Percentiles rank a stretch among this genome's conserved stretches.
Conservation (phyloP, 2,888 invertebrate species). For the Acleris emargana region DNA sequence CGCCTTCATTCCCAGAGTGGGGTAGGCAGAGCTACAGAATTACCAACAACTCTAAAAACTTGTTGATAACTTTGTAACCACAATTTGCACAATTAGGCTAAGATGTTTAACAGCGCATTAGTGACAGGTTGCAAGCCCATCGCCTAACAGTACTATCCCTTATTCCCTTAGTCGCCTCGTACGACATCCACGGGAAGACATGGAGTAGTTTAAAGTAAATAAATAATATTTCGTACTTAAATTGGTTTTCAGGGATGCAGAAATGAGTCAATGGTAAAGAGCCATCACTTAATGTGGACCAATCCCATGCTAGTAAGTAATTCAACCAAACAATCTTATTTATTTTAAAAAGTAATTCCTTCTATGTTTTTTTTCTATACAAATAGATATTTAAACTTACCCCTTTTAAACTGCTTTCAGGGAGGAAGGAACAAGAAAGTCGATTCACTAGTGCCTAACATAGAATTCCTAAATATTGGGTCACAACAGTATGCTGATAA, state of each 20-base stretch:
- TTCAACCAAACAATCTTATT: not conserved
- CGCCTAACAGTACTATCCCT: no score
- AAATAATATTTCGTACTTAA: not conserved
- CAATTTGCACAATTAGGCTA: no score
- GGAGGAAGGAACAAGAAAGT: conserved; percentile 60
- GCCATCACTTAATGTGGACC: conserved; percentile 62
- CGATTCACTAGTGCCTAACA: conserved; percentile 68
- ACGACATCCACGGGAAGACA: no score
- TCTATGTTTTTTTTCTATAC: not conserved
- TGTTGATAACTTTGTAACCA: no score
- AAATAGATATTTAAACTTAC: not conserved
- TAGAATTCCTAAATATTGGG: conserved; percentile 65
- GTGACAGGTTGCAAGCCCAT: no score
- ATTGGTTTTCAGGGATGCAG: conserved; percentile 56
- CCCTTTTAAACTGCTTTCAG: conserved; percentile 46
- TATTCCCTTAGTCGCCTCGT: no score
- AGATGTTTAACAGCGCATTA: no score
- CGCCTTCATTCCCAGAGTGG: no score
- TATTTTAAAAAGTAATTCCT: not conserved
- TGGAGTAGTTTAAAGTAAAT: no score
- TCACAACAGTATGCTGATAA: conserved; percentile 60
- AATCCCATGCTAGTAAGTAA: conserved; percentile 66
- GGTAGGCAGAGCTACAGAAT: no score
- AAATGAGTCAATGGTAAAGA: conserved; percentile 49
- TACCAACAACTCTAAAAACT: no score